Evolutionary conservation across 1,140 invertebrate genomes (phyloP).

Genomic region (Thaumatotibia leucotreta): DNA sequence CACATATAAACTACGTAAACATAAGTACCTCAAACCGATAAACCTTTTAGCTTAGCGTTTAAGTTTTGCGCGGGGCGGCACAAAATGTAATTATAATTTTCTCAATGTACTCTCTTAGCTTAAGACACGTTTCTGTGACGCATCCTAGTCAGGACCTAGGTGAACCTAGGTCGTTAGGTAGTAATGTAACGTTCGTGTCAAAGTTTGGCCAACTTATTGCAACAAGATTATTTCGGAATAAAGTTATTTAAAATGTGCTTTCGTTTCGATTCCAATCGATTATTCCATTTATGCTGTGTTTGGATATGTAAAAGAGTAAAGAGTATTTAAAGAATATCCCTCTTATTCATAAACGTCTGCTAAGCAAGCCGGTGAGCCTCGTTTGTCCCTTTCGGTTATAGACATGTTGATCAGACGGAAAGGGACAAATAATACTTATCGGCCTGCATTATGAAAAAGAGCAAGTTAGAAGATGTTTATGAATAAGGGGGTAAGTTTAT

Average conservation of each 20-base stretch:
- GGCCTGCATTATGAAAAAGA: no score
- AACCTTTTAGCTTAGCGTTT: not conserved
- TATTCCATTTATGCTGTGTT: no score
- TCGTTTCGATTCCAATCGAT: no score
- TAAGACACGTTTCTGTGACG: conserved; percentile 52
- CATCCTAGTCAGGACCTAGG: conserved; percentile 47
- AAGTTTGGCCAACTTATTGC: conserved; percentile 23
- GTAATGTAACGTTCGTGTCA: conserved; percentile 23
- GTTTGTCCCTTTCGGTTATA: no score
- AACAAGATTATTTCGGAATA: not conserved
- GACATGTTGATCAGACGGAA: no score
- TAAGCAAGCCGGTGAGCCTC: no score
- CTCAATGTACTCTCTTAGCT: conserved; percentile 43
- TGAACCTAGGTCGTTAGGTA: conserved; percentile 24
- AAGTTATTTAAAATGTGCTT: not conserved
- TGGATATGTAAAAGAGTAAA: no score
- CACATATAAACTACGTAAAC: not conserved
- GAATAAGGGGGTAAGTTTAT: no score
- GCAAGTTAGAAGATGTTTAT: no score
- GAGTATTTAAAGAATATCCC: no score
- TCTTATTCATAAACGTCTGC: no score
- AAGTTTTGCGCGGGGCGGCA: conserved; percentile 33
- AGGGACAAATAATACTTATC: no score
- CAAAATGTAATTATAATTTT: conserved; percentile 35
- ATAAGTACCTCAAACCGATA: conserved; percentile 7